Base-by-base conservation (phyloP, 2,888 invertebrate species). In the Cybosia mesomella region DNA sequence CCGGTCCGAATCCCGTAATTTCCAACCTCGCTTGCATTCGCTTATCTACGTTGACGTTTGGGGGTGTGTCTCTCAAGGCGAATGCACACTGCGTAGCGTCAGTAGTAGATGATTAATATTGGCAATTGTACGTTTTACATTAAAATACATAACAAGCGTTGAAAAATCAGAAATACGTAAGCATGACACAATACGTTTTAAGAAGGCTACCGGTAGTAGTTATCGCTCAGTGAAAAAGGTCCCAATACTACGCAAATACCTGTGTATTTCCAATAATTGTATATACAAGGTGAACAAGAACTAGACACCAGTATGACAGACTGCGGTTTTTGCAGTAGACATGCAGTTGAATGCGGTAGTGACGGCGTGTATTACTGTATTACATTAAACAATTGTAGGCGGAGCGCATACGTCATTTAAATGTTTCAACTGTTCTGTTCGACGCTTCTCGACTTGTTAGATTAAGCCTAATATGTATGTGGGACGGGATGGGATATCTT, bases 391-490 rank as follows among this genome's bases (percentile, higher is more conserved):
- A 82, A 77, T 78, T 82, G 89, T 80, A 85, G 90, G 91, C 88
- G 87, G 83, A 87, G 83, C 85, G 68, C 82, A 39, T 43, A 84
- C 91, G 91, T 90, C 90, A 90, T 78, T 55, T 76, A 72, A 72
- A 67, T 74, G 68, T 70, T 66, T 72, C 74, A 81, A 80, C 75
- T 74, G 74, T 77, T 78, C 81, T 75, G 79, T 72, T 39, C 73
- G 64, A 73, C 78, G 72, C 81, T 76, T 77, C 80, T 71, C 77
- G 70, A 76, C 73, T 81, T 73, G 72, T 79, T 78, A 82, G 74
- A 79, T 81, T 82, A 69, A 77, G 57, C 22, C 49, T 71, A 76
- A 79, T 76, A 67, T 67, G 61, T 68, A 68, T 70, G 73, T 70
- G 75, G 66, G 70, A 18, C 9, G 49, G 49, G n/a, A 49, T 49